Evolutionary conservation across 1,140 invertebrate species (phyloP).

Genomic region (Lepidurus packardi): DNA sequence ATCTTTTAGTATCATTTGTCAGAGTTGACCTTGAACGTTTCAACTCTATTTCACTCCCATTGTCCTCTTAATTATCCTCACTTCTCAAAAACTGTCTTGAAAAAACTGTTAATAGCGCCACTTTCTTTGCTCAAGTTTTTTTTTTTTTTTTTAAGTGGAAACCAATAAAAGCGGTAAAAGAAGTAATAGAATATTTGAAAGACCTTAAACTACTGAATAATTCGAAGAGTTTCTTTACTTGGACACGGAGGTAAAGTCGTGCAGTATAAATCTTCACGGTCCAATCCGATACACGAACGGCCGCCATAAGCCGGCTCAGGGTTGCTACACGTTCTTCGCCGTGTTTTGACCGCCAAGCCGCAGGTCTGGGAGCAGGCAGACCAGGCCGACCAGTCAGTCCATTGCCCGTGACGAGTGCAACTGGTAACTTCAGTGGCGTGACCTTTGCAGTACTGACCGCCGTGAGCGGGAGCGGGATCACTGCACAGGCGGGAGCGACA

Average conservation of each 20-base stretch:
- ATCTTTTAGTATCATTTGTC: too few species aligned
- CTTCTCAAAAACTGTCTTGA: too few species aligned
- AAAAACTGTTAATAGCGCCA: too few species aligned
- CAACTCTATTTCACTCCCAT: too few species aligned
- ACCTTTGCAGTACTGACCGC: constrained; percentile 55
- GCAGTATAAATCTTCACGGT: constrained; percentile 65
- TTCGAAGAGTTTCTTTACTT: constrained; percentile 42
- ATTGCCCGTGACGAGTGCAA: constrained; percentile 49
- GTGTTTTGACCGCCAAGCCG: constrained; percentile 57
- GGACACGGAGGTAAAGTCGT: constrained; percentile 73
- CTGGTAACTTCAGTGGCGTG: constrained; percentile 48
- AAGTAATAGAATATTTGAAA: too few species aligned
- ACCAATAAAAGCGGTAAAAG: too few species aligned
- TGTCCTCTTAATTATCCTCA: too few species aligned
- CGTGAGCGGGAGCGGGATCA: constrained; percentile 72
- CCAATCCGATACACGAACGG: constrained; percentile 42
- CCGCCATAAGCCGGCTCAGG: constrained; percentile 46
- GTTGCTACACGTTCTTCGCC: constrained; percentile 44
- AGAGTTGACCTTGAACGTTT: too few species aligned
- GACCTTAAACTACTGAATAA: too few species aligned
- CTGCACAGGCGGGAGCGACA: constrained; percentile 73
- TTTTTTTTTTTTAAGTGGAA: too few species aligned
- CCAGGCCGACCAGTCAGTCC: constrained; percentile 48
- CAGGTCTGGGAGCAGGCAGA: constrained; percentile 46
- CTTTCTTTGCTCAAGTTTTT: too few species aligned